phyloP scores from a whole-genome alignment of 1,140 invertebrate species.

The Solenopsis fugax region DNA sequence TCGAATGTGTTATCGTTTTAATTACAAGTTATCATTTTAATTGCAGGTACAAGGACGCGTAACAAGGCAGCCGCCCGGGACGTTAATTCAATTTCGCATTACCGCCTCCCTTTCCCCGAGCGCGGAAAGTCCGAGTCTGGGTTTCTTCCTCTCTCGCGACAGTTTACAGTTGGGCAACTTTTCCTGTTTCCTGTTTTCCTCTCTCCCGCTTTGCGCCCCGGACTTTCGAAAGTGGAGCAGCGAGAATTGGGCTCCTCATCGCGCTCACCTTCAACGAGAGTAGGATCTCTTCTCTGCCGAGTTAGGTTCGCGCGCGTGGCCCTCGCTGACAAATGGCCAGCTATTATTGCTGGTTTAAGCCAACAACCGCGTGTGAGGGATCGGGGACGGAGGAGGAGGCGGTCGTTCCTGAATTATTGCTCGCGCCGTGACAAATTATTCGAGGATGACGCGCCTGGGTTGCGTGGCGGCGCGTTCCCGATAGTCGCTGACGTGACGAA shows the following conservation, averaged over 20 bases:
- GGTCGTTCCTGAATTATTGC: conserved; percentile 65
- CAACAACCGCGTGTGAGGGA: conserved; percentile 16
- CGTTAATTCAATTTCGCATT: conserved; percentile 59
- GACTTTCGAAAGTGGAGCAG: conserved; percentile 54
- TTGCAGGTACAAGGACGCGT: conserved; percentile 50
- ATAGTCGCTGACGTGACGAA: conserved; percentile 66
- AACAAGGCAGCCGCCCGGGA: conserved; percentile 40
- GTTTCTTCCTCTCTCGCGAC: conserved; percentile 56
- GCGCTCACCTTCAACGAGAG: not conserved
- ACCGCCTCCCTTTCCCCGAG: not conserved
- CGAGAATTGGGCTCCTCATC: conserved; percentile 38
- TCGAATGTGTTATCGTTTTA: conserved; percentile 50
- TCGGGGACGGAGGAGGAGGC: not conserved
- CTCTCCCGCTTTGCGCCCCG: not conserved
- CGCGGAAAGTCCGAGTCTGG: conserved; percentile 39
- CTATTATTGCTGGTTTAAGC: conserved; percentile 68
- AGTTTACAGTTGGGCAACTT: conserved; percentile 60
- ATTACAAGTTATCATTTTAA: conserved; percentile 55
- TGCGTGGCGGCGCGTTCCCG: conserved; percentile 57
- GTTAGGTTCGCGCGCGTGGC: conserved; percentile 15
- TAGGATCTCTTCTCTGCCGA: conserved; percentile 6
- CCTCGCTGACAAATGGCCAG: conserved; percentile 62
- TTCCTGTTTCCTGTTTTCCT: conserved; percentile 51
- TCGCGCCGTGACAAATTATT: conserved; percentile 70
- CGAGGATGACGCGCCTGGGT: conserved; percentile 67